Evolutionary conservation across 2,113 vertebrate genomes (phyloP).

Genomic region (Oxyura jamaicensis): DNA sequence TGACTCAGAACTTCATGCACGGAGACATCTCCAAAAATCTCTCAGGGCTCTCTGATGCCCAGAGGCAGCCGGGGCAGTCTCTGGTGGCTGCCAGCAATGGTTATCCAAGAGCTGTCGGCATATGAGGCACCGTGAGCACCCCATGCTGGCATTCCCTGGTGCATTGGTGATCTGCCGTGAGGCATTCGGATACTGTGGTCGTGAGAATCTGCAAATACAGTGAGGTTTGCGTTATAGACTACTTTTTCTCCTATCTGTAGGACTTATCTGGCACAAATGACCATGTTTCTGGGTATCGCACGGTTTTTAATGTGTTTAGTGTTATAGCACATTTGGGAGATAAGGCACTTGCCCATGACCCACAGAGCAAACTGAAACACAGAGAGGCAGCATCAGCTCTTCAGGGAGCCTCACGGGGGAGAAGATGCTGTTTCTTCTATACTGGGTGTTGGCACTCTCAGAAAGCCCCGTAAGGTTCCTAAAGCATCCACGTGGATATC

Average conservation of each 20-base stretch:
- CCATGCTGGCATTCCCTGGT: neutral
- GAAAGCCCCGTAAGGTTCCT: neutral
- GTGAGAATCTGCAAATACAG: neutral
- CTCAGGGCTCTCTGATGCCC: neutral
- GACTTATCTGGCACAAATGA: neutral
- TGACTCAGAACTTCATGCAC: neutral
- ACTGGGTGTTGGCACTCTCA: neutral
- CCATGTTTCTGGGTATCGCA: neutral
- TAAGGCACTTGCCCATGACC: neutral
- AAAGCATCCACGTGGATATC: accelerated
- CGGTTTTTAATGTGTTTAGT: neutral
- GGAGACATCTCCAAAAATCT: neutral
- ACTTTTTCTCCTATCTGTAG: neutral
- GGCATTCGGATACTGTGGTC: neutral
- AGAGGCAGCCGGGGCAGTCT: neutral
- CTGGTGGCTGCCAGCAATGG: neutral
- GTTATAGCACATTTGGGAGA: neutral
- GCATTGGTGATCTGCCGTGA: neutral
- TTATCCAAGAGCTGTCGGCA: neutral
- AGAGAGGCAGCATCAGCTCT: neutral
- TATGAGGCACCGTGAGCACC: neutral
- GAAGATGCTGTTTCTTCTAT: neutral
- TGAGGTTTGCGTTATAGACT: neutral
- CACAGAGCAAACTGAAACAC: neutral
- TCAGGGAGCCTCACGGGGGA: neutral